These are phyloP conservation scores for Limenitis camilla DNA, from an alignment of 2,888 invertebrate species.

Conservation along the genomic window DNA sequence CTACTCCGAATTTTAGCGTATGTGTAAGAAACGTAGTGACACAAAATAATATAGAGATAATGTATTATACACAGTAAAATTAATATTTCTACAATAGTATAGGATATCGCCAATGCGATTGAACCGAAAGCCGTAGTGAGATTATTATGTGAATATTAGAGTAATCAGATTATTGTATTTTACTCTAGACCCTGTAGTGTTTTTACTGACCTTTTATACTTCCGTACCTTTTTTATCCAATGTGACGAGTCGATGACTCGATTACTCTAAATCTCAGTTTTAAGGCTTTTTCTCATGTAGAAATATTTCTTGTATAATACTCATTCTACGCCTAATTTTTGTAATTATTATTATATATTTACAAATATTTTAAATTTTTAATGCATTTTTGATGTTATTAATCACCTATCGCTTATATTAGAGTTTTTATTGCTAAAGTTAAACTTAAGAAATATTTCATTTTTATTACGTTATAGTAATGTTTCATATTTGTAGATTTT, in stretches of 20 bases:
- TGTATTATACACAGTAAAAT: slow-evolving; percentile 19
- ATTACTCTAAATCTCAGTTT: slow-evolving; percentile 1
- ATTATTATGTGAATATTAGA: slow-evolving; percentile 39
- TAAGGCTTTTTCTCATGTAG: not conserved
- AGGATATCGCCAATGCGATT: slow-evolving; percentile 38
- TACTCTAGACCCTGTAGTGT: slow-evolving; percentile 60
- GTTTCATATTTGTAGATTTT: slow-evolving; percentile 9
- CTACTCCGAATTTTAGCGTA: slow-evolving; percentile 55
- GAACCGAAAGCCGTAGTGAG: slow-evolving; percentile 66
- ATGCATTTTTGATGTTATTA: not conserved
- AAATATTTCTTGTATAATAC: too few relatives aligned
- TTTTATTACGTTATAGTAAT: slow-evolving; percentile 3
- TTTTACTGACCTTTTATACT: slow-evolving; percentile 70
- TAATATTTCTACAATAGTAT: slow-evolving; percentile 24
- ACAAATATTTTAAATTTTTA: not conserved
- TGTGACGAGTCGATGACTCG: not conserved
- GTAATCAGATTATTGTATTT: slow-evolving; percentile 41
- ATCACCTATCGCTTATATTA: not conserved
- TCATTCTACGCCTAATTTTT: not conserved
- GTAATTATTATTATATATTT: slow-evolving; percentile 1
- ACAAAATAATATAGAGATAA: slow-evolving; percentile 27
- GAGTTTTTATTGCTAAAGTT: not conserved
- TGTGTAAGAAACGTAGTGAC: slow-evolving; percentile 36
- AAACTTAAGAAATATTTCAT: not conserved
- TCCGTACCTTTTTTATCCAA: slow-evolving; percentile 31